phyloP scores from a whole-genome alignment of 2,888 invertebrate species.

The Blomia tropicalis region DNA sequence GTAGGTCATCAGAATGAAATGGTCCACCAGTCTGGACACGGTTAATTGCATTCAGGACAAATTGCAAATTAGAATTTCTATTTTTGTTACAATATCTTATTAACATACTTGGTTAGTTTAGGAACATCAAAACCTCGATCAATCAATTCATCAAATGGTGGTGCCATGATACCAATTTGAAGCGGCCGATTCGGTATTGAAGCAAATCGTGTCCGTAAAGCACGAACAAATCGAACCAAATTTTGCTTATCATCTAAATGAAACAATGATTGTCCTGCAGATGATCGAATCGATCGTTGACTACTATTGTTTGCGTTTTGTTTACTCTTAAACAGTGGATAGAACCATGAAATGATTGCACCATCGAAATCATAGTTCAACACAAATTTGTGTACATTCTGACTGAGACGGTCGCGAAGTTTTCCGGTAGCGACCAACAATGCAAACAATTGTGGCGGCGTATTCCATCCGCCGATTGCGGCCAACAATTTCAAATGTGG shows the following conservation, averaged over 20 bases:
- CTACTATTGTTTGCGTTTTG: not conserved
- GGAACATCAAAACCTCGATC: constrained; percentile 16
- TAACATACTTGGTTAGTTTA: constrained; percentile 13
- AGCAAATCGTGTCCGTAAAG: not conserved
- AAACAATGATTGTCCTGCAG: not conserved
- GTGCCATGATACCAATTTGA: constrained; percentile 15
- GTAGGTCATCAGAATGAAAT: constrained; percentile 20
- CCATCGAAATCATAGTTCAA: constrained; percentile 19
- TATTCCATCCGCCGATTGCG: constrained; percentile 20
- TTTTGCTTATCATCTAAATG: constrained; percentile 17
- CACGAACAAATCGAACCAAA: constrained; percentile 11
- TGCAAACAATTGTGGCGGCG: constrained; percentile 17
- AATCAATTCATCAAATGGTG: constrained; percentile 15
- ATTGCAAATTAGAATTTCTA: not conserved
- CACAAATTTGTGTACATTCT: constrained; percentile 8
- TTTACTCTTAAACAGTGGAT: constrained; percentile 14
- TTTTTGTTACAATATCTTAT: not conserved
- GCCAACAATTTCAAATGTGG: constrained; percentile 4
- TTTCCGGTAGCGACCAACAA: not conserved
- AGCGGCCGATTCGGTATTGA: not conserved
- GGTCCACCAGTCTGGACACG: constrained; percentile 17
- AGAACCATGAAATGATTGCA: constrained; percentile 20
- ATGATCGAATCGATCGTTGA: not conserved
- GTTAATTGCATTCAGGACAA: not conserved
- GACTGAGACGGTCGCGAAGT: not conserved